A percentile compares a stretch with the other conserved stretches of the same genome.
Conservation (phyloP, 2,888 invertebrate genomes). For the Brachylomia viminalis region DNA sequence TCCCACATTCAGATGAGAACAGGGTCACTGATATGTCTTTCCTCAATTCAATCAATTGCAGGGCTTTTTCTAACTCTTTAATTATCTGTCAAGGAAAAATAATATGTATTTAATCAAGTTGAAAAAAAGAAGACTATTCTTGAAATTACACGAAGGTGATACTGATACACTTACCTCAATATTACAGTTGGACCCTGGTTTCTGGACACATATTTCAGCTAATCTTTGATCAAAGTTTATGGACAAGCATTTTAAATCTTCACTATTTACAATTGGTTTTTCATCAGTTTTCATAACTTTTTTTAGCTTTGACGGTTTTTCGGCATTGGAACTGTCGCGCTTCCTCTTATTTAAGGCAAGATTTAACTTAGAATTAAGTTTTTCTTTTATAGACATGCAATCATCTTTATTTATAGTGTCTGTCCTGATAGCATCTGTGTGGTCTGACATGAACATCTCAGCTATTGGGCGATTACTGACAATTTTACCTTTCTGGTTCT, state of each 20-base stretch:
- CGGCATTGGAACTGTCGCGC: conserved; percentile 79
- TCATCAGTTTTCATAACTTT: conserved; percentile 73
- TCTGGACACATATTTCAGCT: conserved; percentile 83
- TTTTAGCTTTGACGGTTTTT: conserved; percentile 83
- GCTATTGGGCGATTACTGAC: conserved; percentile 47
- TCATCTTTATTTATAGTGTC: conserved; percentile 86
- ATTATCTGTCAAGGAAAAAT: conserved; percentile 91
- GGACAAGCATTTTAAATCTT: conserved; percentile 77
- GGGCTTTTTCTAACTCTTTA: conserved; percentile 93
- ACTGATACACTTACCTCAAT: conserved; percentile 77
- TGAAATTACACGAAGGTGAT: neutral
- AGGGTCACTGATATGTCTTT: conserved; percentile 92
- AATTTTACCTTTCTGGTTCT: conserved; percentile 50
- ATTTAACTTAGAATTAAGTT: conserved; percentile 85
- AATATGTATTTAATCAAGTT: neutral
- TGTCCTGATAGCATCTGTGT: conserved; percentile 63
- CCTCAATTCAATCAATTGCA: conserved; percentile 86
- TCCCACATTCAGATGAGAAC: conserved; percentile 93
- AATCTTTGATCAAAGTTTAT: conserved; percentile 80
- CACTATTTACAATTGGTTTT: conserved; percentile 49
- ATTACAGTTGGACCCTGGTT: conserved; percentile 76
- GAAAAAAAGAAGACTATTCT: neutral
- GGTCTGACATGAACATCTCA: conserved; percentile 74
- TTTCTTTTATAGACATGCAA: conserved; percentile 86
- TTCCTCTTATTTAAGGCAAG: conserved; percentile 87